Evolutionary conservation across 2,113 vertebrate species (phyloP), one percentile per base, ranked within the genome.

Genomic region (Himantopus leucocephalus): DNA sequence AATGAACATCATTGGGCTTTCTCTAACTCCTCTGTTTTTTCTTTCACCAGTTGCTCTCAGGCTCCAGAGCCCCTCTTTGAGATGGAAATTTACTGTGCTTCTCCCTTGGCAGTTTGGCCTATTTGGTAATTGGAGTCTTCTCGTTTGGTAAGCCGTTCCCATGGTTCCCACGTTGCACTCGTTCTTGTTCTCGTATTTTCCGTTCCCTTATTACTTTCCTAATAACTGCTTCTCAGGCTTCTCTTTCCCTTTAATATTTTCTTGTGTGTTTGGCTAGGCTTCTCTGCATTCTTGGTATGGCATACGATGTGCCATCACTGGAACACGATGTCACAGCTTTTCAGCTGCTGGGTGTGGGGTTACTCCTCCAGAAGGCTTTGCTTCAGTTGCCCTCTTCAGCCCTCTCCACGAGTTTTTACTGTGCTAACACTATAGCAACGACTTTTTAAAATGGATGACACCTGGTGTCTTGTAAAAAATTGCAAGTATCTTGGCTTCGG

Each of bases 231-330:
- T 83, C 76, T 83, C 71, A 86, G 71, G 48, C 59, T 81, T 50
- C 59, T 79, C 80, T 91, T 71, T 64, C 88, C 47, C 75, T 83
- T 92, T 83, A 64, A 59, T 59, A 60, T 88, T 88, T 96, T 81
- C 59, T 93, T 94, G 87, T 74, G 93, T 95, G 89, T 93, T 96
- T 97, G 97, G 91, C 93, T 74, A 34, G 70, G 85, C 37, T 96
- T 73, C 77, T 82, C 50, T 15, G 8, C 85, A 85, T 94, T 95
- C 76, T 43, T 94, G 73, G 72, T 94, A 85, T 34, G 89, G 72
- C 71, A 34, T 43, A 71, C 0, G 1, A 29, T 48, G 73, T 79
- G 79, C 74, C 92, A 76, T 91, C 50, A 21, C 75, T 87, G 94
- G 78, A 94, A 94, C 37, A 90, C 88, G 75, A 66, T 4, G 5